Percentiles rank a stretch among this genome's conserved stretches.
Conservation (phyloP, 2,797 vertebrate species). For the Acestrorhynchus altus region DNA sequence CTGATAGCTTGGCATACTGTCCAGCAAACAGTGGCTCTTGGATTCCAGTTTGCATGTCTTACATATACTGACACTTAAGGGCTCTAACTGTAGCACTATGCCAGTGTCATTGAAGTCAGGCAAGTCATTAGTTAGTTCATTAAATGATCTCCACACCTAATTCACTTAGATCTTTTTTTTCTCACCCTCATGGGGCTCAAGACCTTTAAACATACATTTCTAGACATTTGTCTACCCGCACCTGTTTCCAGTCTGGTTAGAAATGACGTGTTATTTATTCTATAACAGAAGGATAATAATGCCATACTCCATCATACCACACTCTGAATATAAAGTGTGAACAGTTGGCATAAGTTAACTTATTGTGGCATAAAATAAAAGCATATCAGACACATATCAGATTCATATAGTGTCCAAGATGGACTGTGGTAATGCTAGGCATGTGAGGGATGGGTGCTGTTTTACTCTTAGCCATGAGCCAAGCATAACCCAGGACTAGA, state of each 20-base stretch:
- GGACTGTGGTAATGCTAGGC: background rate
- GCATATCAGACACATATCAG: background rate
- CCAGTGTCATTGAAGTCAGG: no score
- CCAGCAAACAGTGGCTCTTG: background rate
- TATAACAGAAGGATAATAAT: background rate
- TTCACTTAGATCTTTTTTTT: background rate
- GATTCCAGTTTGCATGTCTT: background rate
- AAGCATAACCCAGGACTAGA: background rate
- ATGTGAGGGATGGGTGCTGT: slow-evolving; percentile 15
- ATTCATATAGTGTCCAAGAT: background rate
- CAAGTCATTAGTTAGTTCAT: background rate
- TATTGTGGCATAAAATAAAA: background rate
- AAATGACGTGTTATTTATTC: background rate
- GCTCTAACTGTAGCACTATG: no score
- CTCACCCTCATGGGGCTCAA: background rate
- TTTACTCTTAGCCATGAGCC: slow-evolving; percentile 1
- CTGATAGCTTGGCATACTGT: background rate
- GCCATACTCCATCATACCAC: background rate
- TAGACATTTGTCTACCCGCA: background rate
- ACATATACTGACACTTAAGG: background rate
- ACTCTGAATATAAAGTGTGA: background rate
- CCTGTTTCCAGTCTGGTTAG: background rate
- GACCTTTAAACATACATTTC: background rate
- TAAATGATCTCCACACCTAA: background rate
- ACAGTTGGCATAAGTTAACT: background rate